Evolutionary conservation across 1,140 invertebrate genomes (phyloP).

Genomic region (Ericerus pela): DNA sequence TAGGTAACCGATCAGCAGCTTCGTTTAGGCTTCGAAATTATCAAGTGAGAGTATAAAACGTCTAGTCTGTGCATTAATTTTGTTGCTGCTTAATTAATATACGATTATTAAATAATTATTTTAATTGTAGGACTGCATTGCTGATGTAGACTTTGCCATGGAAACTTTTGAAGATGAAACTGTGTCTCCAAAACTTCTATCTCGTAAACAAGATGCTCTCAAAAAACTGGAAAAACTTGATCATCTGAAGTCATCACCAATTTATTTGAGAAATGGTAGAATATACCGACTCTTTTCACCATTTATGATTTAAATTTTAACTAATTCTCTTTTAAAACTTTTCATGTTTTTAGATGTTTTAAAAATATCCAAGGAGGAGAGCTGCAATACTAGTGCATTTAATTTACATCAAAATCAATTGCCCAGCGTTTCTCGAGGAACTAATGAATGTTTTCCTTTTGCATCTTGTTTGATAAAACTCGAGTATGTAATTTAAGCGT

Average conservation of each 20-base stretch:
- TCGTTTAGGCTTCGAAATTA: slow-evolving; percentile 30
- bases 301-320: too few species aligned
- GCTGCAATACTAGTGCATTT: slow-evolving; percentile 23
- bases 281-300: too few species aligned
- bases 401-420: neutral
- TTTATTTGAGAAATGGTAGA: too few species aligned
- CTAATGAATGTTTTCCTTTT: neutral
- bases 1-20: slow-evolving; percentile 34
- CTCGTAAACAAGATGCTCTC: slow-evolving; percentile 30
- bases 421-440: neutral
- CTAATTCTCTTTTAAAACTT: too few species aligned
- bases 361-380: slow-evolving; percentile 24
- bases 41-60: slow-evolving; percentile 21
- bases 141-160: slow-evolving; percentile 31
- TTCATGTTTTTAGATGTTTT: slow-evolving; percentile 20
- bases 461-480: neutral
- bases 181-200: slow-evolving; percentile 31
- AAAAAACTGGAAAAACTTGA: slow-evolving; percentile 26
- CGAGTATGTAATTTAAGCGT: neutral
- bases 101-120: slow-evolving; percentile 5
- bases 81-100: neutral
- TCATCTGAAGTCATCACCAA: slow-evolving; percentile 24
- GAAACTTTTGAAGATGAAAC: slow-evolving; percentile 29
- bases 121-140: slow-evolving; percentile 30
- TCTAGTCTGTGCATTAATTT: neutral